Base-by-base conservation (phyloP, 2,113 vertebrate genomes). In the Crocuta crocuta region DNA sequence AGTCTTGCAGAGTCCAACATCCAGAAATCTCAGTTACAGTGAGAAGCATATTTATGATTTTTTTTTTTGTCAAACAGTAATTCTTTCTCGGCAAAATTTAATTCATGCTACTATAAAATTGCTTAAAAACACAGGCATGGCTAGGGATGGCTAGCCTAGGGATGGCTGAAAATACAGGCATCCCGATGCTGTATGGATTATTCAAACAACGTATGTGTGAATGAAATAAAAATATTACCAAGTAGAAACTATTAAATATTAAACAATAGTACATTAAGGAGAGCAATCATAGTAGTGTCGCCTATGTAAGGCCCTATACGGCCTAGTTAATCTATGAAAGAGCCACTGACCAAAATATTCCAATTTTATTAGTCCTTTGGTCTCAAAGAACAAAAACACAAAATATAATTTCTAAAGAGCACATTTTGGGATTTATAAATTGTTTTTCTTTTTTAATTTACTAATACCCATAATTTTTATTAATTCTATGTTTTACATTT, bases 381-480 rank as follows among this genome's bases (percentile, higher is more conserved):
- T 12, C 23, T 66, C 26, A 4, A 91, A 85, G 31, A 84, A 4
- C 55, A 88, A 97, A 83, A 83, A 8, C 10, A 48, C 55, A 39
- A 78, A 78, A 50, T 45, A 58, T 8, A 61, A 92, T 80, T 91
- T 88, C 63, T 7, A 28, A 91, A 74, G 82, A 86, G 28, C 9
- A 23, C 16, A 89, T 89, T 50, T 80, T 45, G 11, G 10, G 5
- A 11, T 26, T 95, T 95, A 91, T 35, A 70, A 39, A 63, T 74
- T 92, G 23, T 71, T 55, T 87, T 91, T 70, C 6, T 89, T 63
- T 93, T 71, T 71, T 92, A 94, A 94, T 81, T 81, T 63, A 95
- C 23, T 90, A 39, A 79, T 84, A n/a, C 65, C 31, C 65, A 50
- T 10, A 74, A 73, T 10, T 88, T 91, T 80, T 85, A 80, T 88